These are phyloP conservation scores for Chrysogorgia sp. DNA, from an alignment of 92 coral and sea anemone species.

Conservation along the genomic window DNA sequence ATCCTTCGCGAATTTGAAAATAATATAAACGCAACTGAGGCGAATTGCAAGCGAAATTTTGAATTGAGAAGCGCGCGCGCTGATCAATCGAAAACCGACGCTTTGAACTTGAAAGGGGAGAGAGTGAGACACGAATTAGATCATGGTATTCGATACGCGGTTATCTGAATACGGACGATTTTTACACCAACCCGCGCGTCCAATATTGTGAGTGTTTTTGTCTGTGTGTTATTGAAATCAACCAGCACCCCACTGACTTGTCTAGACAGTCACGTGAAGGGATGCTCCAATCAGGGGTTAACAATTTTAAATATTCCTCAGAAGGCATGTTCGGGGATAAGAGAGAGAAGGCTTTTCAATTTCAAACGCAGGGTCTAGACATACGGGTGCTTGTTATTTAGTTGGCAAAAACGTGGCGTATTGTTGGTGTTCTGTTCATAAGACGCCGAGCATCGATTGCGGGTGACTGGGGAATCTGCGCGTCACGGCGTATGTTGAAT, in stretches of 20 bases:
- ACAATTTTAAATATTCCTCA: slow-evolving; percentile 66
- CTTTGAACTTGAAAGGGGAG: too few species aligned
- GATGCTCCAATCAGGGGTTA: slow-evolving; percentile 69
- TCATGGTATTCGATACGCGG: background rate
- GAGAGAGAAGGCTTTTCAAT: slow-evolving; percentile 26
- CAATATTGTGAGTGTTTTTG: slow-evolving; percentile 39
- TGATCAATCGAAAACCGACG: too few species aligned
- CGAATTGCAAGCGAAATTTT: background rate
- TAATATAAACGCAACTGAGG: background rate
- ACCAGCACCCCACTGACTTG: slow-evolving; percentile 67
- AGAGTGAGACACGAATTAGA: too few species aligned
- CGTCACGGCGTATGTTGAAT: slow-evolving; percentile 10
- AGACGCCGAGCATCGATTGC: slow-evolving; percentile 23
- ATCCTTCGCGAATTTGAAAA: slow-evolving; percentile 19
- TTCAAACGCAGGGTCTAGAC: slow-evolving; percentile 38
- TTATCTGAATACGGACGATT: slow-evolving; percentile 9
- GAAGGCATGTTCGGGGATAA: slow-evolving; percentile 59
- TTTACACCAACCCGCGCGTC: slow-evolving; percentile 8
- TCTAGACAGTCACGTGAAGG: slow-evolving; percentile 97
- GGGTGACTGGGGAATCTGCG: background rate
- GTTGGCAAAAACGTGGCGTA: slow-evolving; percentile 35
- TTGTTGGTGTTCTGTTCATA: too few species aligned
- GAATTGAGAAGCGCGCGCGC: too few species aligned
- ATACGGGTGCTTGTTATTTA: slow-evolving; percentile 51
- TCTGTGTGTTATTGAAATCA: slow-evolving; percentile 40